Percentiles rank a stretch among this genome's conserved stretches.
These are phyloP conservation scores for Diarsia dahlii DNA, from an alignment of 2,888 invertebrate species.

Conservation along the genomic window DNA sequence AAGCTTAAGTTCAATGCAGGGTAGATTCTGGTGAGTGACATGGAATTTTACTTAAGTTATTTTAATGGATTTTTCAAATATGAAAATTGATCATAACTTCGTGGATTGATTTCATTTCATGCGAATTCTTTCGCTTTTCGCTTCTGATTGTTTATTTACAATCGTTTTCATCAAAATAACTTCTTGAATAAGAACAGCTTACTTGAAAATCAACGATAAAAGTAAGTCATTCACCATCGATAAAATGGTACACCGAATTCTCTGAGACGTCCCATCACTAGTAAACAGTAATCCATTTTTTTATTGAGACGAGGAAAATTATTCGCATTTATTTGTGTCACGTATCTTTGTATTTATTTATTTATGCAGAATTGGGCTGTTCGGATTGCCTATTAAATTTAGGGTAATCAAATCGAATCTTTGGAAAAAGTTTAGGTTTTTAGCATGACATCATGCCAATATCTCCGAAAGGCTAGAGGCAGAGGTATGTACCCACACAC, in stretches of 20 bases:
- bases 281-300: constrained; percentile 1
- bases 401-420: neutral
- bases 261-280: constrained; percentile 26
- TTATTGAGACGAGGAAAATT: constrained; percentile 5
- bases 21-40: constrained; percentile 1
- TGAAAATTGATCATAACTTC: neutral
- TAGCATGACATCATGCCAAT: neutral
- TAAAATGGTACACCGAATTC: neutral
- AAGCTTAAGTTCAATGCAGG: constrained; percentile 12
- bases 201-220: neutral
- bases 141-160: neutral
- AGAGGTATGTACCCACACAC: neutral
- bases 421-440: neutral
- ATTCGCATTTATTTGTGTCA: constrained; percentile 32
- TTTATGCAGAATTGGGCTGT: neutral
- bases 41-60: constrained; percentile 2
- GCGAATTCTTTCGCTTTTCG: neutral
- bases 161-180: neutral
- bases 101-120: neutral
- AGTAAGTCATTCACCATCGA: constrained; percentile 3
- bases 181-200: neutral
- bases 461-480: neutral
- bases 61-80: constrained; percentile 16
- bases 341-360: constrained; percentile 32
- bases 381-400: neutral